Base-by-base conservation (phyloP, 1,140 invertebrate genomes). In the Aphaenogaster rudis region DNA sequence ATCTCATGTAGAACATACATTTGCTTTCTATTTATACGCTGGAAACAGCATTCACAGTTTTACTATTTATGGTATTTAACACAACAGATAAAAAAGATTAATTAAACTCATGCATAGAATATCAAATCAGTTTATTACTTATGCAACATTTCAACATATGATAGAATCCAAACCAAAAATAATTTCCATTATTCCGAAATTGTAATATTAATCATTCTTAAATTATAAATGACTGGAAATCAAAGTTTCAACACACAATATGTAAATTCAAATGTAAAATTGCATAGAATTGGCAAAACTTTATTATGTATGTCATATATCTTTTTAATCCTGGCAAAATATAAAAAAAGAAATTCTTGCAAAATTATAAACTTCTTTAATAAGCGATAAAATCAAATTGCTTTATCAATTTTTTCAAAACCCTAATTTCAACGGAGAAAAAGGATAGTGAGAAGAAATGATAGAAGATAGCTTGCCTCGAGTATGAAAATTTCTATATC, bases 371-470 rank as follows among this genome's bases (percentile, higher is more conserved):
- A 74, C 28, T 21, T 45, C 52, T 42, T 66, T 39, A 7, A 52
- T 42, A n/a, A 36, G 17, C 33, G 45, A 36, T 82, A 59, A 57
- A 81, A 59, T 3, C 0, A 21, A 57, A 39, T 11, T 45, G n/a
- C 2, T n/a, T 3, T 80, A 81, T 72, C 13, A 72, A 33, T 72
- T 45, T 42, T 54, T 72, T 52, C n/a, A 21, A 67, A 42, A 67
- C 5, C 54, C 21, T 42, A 28, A 45, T 59, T 42, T 67, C 0
- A 45, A 59, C 0, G 6, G 13, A 50, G n/a, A 7, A 4, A 48
- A 54, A 67, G 2, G 9, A 3, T 0, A 21, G 4, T n/a, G 3
- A n/a, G 13, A 48, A 48, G 21, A 33, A 78, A 28, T 7, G 9
- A 5, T 52, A 33, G 21, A 1, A 8, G 13, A 42, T 2, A 66